These are phyloP conservation scores for Tanypteryx hageni DNA, from an alignment of 2,888 invertebrate genomes.

Conservation along the genomic window DNA sequence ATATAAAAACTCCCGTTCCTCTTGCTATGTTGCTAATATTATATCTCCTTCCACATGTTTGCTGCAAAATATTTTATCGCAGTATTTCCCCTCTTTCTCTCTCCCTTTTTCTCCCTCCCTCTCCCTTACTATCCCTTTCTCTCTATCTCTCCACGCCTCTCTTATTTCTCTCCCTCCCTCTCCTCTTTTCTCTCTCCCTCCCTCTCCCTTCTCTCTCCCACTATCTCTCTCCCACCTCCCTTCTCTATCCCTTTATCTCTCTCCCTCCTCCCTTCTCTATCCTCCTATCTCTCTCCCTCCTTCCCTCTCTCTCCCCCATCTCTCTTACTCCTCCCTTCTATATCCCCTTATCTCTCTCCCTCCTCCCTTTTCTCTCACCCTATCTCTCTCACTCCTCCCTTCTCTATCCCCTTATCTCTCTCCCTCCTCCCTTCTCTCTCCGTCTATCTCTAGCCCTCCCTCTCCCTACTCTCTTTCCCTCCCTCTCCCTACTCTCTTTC, in stretches of 20 bases:
- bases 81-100: background rate
- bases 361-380: background rate
- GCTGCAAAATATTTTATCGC: too few species aligned
- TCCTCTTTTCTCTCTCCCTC: background rate
- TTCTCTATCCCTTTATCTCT: too few species aligned
- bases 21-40: too few species aligned
- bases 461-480: background rate
- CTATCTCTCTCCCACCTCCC: background rate
- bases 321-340: background rate
- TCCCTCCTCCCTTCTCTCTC: background rate
- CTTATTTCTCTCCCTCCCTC: background rate
- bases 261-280: background rate
- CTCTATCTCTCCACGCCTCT: background rate
- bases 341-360: too few species aligned
- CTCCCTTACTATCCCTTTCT: background rate
- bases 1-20: too few species aligned
- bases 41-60: too few species aligned
- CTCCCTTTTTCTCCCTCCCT: too few species aligned
- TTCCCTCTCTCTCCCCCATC: too few species aligned
- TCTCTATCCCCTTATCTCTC: background rate
- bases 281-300: too few species aligned
- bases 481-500: background rate
- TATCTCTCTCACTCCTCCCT: background rate
- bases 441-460: background rate
- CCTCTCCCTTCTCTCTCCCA: too few species aligned